These are phyloP conservation scores for Drosophila persimilis DNA, from an alignment of 1,140 invertebrate species.

Conservation along the genomic window DNA sequence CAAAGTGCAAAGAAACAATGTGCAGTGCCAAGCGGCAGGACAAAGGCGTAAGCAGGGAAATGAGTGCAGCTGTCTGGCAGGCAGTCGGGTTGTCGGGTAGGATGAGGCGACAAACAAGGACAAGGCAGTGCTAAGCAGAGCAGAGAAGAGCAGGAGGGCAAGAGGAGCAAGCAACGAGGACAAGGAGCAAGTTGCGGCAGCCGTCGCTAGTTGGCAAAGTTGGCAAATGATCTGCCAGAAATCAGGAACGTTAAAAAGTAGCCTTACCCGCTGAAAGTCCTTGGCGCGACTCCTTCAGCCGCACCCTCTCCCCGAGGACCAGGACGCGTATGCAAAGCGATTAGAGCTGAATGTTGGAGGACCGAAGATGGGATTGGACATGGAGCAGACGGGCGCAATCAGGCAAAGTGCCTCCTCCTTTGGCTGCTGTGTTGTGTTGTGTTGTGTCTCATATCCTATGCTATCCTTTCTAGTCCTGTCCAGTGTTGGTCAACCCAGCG, in stretches of 20 bases:
- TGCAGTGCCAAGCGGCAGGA: slow-evolving; percentile 57
- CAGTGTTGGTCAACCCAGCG: slow-evolving; percentile 52
- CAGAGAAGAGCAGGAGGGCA: background rate
- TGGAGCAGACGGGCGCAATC: slow-evolving; percentile 71
- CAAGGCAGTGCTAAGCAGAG: no score
- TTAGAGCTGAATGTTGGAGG: slow-evolving; percentile 56
- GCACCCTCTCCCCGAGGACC: slow-evolving; percentile 4
- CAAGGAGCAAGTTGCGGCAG: slow-evolving; percentile 18
- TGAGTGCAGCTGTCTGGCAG: slow-evolving; percentile 59
- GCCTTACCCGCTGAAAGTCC: slow-evolving; percentile 27
- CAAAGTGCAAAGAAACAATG: slow-evolving; percentile 70
- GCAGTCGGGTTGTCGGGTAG: slow-evolving; percentile 11
- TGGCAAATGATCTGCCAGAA: slow-evolving; percentile 79
- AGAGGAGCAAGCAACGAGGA: slow-evolving; percentile 1
- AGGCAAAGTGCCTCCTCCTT: slow-evolving; percentile 72
- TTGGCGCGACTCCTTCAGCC: background rate
- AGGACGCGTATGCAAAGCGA: slow-evolving; percentile 37
- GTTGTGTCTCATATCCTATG: slow-evolving; percentile 7
- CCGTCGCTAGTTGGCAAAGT: slow-evolving; percentile 38
- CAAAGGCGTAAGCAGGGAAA: slow-evolving; percentile 53
- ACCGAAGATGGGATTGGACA: slow-evolving; percentile 42
- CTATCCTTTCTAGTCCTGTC: slow-evolving; percentile 26
- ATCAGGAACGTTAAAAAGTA: slow-evolving; percentile 71
- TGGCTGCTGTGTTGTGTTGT: slow-evolving; percentile 6
- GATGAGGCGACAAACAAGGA: no score